Base-by-base conservation (phyloP, 2,113 vertebrate genomes). In the Amblyopsis rosae region DNA sequence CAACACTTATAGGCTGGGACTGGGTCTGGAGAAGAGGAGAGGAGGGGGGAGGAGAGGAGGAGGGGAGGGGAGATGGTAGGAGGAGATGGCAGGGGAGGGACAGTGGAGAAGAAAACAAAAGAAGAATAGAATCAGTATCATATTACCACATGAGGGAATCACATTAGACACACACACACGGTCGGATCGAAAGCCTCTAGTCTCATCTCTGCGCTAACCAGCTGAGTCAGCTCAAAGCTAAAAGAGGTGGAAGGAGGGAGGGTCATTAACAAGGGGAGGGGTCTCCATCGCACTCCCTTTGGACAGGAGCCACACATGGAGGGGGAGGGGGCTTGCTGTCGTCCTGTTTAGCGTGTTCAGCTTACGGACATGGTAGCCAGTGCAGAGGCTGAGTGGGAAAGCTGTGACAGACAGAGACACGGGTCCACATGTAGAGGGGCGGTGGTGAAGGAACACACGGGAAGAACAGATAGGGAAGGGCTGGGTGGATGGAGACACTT, bases 1-100 rank as follows among this genome's bases (percentile, higher is more conserved):
- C 97, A 99, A 77, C 95, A 95, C 83, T 96, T 96, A 89, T 93
- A 98, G 80, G 95, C 96, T 74, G 96, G 96, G 88, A 99, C 93
- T 0, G 97, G 96, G 82, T 98, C 96, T 99, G 89, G 41, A 89
- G 87, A 76, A 81, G 89, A 70, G 79, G 58, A 80, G 62, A 79
- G 45, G 33, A 53, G 62, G 59, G 15, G n/a, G 59, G 19, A 32
- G 46, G 12, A 47, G 12, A 0, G 9, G 47, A 73, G 26, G 72
- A 61, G 64, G 16, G 8, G 17, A 13, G 47, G 45, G 3, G 19
- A 60, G 3, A 4, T 4, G 35, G 6, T 0, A 93, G 88, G 93
- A 92, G 0, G 93, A 92, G 86, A 93, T 92, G 93, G 79, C 50
- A 85, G 84, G 75, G 82, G 6, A 54, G 9, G 69, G 84, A 72